Base-by-base conservation (phyloP, 2,797 vertebrate species). In the Garrulus glandarius region DNA sequence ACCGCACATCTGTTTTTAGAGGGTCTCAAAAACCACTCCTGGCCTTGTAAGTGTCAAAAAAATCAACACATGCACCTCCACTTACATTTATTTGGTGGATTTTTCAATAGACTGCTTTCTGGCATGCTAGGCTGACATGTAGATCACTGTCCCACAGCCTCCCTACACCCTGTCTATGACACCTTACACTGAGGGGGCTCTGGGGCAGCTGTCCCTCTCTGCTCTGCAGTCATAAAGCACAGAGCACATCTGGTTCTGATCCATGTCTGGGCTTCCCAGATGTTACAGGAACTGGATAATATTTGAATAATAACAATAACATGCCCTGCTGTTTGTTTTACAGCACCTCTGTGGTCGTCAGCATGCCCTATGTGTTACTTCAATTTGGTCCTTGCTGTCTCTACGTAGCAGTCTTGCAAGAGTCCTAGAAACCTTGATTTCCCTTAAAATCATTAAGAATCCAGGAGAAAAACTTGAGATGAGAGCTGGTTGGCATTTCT, bases 81-180 rank as follows among this genome's bases (percentile, higher is more conserved):
- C 15, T 53, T 85, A 50, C 30, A 46, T 57, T 49, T 57, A 49
- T 47, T 47, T 8, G 34, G 22, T 15, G 32, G 15, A 18, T 59
- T 86, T 86, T 59, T 30, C 74, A 46, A 52, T 0, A 32, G 7
- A 17, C n/a, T 50, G 19, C 43, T 43, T 85, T 74, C n/a, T 55
- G 41, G 46, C 24, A 34, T 1, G 41, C 44, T 17, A 74, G 37
- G 46, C 41, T 84, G 50, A 59, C 32, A 6, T 10, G 69, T 2
- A 67, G 24, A 50, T n/a, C 47, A 7, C 50, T 50, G 55, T 39
- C 37, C 57, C 63, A n/a, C 5, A 29, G 41, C 71, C 71, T 39
- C 36, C 53, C 32, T 27, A 17, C 12, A 21, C 12, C 18, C 22
- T 8, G 0, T 7, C 50, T 30, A 0, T 5, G 64, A 26, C 2